Conservation (phyloP, 2,113 vertebrate species). For the Albula glossodonta region DNA sequence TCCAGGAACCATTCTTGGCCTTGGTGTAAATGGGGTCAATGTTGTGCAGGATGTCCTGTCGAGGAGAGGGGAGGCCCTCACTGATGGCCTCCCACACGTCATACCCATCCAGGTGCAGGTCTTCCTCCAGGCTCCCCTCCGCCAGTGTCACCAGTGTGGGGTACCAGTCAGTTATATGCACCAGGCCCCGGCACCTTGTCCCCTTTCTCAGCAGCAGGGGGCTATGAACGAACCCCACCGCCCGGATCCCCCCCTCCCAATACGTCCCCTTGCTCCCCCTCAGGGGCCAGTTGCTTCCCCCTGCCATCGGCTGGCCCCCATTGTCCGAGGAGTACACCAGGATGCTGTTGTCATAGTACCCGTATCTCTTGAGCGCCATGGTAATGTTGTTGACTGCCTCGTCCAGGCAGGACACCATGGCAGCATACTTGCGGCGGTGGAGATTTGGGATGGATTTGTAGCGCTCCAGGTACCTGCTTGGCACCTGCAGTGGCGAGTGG, state of each 20-base stretch:
- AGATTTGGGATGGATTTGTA: slow-evolving; percentile 88
- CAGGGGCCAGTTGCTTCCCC: slow-evolving; percentile 96
- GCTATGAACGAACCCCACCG: slow-evolving; percentile 94
- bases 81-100: slow-evolving; percentile 97
- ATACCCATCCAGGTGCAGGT: slow-evolving; percentile 86
- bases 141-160: slow-evolving; percentile 90
- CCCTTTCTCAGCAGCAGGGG: slow-evolving; percentile 87
- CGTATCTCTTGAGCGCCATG: slow-evolving; percentile 80
- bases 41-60: slow-evolving; percentile 93
- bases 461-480: slow-evolving; percentile 83
- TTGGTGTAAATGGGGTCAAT: slow-evolving; percentile 92
- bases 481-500: slow-evolving; percentile 92
- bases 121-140: slow-evolving; percentile 85
- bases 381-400: slow-evolving; percentile 91
- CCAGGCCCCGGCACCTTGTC: slow-evolving; percentile 81
- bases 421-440: slow-evolving; percentile 86
- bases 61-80: slow-evolving; percentile 87
- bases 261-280: slow-evolving; percentile 93
- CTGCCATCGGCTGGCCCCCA: slow-evolving; percentile 87
- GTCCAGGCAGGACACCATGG: slow-evolving; percentile 94
- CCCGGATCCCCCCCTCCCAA: slow-evolving; percentile 94
- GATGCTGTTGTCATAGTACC: slow-evolving; percentile 89
- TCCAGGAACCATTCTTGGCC: slow-evolving; percentile 91
- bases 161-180: slow-evolving; percentile 98
- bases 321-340: slow-evolving; percentile 96